Conservation (phyloP, 2,113 vertebrate species). For the Pterocles burchelli region DNA sequence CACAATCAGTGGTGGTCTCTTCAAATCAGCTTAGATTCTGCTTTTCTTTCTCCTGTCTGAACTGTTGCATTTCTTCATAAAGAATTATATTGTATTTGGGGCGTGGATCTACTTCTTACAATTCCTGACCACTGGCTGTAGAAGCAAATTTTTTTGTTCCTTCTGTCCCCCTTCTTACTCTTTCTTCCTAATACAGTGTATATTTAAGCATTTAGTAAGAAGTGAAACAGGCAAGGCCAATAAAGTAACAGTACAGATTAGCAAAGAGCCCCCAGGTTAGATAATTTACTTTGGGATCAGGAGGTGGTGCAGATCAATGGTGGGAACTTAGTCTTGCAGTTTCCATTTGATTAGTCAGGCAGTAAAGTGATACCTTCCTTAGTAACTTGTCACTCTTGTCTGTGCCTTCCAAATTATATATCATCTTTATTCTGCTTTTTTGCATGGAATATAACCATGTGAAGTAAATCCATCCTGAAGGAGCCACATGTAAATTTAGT, state of each 20-base stretch:
- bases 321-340: neutral
- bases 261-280: neutral
- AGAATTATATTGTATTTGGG: neutral
- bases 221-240: neutral
- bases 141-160: neutral
- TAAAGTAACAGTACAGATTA: neutral
- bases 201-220: neutral
- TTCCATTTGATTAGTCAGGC: neutral
- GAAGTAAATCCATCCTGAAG: neutral
- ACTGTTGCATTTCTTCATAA: neutral
- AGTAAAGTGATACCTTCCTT: neutral
- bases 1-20: neutral
- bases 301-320: neutral
- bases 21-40: neutral
- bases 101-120: neutral
- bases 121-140: neutral
- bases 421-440: neutral
- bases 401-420: neutral
- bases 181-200: neutral
- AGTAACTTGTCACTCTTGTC: neutral
- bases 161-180: neutral
- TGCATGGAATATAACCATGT: neutral
- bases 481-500: neutral
- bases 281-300: neutral
- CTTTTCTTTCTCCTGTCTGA: neutral